Evolutionary conservation across 2,888 invertebrate genomes (phyloP), one percentile per base, ranked within the genome.

Genomic region (Dioctria rufipes): DNA sequence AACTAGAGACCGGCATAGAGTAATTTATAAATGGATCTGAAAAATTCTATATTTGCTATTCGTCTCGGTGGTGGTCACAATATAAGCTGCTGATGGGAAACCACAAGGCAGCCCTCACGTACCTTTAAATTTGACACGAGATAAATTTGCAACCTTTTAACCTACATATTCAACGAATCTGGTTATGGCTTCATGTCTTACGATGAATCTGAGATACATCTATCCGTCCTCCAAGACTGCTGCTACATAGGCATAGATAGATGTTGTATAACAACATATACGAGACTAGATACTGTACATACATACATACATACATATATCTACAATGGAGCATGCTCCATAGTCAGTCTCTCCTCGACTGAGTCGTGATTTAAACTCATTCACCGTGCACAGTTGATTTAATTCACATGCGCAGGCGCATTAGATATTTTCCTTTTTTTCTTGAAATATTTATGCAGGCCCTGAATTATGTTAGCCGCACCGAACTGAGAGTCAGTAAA

Each of bases 121-220:
- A 78, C 78, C 66, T 78, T 78, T 66, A 66, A 78, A 65, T 78
- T 78, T 78, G 78, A 78, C 78, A 78, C 78, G 78, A 78, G 78
- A 78, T 78, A 78, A 78, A 78, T 78, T 66, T 78, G 66, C 78
- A 78, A 78, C 78, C 78, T 78, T 78, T 78, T 78, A 66, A 78
- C 78, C 78, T 78, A 78, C 61, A 78, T 78, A 54, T 51, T 37
- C 65, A 54, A 63, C 51, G 77, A 37, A 77, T 77, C 77, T 63
- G 61, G 77, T 77, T 77, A 51, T 77, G 77, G 25, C 42, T 77
- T 58, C 46, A 77, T 63, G 77, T 63, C 46, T 77, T 49, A 63
- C n/a, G 77, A 77, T 77, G 63, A 42, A 77, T 63, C 77, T 58
- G 13, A 58, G 73, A 75, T 60, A 63, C 77, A 77, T 77, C 77